Conservation (phyloP, 2,888 invertebrate species). For the Apamea monoglypha region DNA sequence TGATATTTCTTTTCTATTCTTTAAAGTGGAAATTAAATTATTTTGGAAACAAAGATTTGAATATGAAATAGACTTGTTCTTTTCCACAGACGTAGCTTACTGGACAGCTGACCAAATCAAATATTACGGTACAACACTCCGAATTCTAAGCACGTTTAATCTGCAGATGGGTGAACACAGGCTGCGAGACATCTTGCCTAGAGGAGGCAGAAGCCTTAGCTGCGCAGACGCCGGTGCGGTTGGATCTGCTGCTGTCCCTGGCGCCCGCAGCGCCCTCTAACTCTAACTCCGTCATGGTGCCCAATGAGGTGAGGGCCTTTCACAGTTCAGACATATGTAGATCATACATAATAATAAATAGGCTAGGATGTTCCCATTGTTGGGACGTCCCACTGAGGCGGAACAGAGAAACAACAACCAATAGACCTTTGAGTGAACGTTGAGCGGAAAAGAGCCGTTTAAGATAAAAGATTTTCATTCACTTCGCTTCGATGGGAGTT, state of each 20-base stretch:
- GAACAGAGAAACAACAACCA: background rate
- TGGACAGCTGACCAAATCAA: background rate
- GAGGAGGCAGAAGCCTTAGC: constrained; percentile 96
- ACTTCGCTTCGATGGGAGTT: background rate
- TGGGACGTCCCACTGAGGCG: background rate
- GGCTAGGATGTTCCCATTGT: background rate
- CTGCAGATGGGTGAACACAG: constrained; percentile 96
- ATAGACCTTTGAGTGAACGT: background rate
- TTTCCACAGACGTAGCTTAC: background rate
- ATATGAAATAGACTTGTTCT: background rate
- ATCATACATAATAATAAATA: background rate
- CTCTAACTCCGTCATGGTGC: constrained; percentile 93
- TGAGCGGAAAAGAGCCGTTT: background rate
- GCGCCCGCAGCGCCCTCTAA: constrained; percentile 95
- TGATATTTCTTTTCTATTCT: background rate
- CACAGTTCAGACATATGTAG: background rate
- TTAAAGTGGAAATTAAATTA: background rate
- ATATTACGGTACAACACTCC: too few species aligned
- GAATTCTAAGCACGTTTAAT: background rate
- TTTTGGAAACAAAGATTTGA: background rate
- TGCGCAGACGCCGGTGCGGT: constrained; percentile 96
- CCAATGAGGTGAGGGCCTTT: constrained; percentile 81
- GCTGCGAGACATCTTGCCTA: constrained; percentile 95
- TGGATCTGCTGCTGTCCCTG: constrained; percentile 96
- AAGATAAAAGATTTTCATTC: background rate